phyloP scores from a whole-genome alignment of 2,888 invertebrate species.

The Tanytarsus gracilentus region DNA sequence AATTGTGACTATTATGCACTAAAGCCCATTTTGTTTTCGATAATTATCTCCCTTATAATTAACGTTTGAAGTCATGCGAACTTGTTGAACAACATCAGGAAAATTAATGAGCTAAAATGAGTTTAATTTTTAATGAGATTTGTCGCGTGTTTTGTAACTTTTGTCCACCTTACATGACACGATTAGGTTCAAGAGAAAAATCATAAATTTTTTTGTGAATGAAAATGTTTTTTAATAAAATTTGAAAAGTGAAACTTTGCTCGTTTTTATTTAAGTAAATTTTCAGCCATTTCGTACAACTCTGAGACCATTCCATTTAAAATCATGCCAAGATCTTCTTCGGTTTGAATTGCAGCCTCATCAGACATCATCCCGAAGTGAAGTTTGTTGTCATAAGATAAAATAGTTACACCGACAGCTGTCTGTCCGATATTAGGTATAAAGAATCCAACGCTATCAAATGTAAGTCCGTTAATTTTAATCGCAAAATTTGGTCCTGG shows the following conservation, averaged over 20 bases:
- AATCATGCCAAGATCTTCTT: constrained; percentile 41
- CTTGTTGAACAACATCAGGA: too few species aligned
- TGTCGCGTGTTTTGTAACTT: neutral
- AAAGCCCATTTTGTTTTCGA: too few species aligned
- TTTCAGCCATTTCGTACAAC: constrained; percentile 6
- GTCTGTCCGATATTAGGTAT: constrained; percentile 47
- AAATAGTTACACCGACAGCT: constrained; percentile 46
- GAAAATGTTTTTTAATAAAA: neutral
- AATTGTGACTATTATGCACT: too few species aligned
- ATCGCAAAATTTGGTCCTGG: constrained; percentile 44
- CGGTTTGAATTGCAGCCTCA: constrained; percentile 40
- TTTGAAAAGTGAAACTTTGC: neutral
- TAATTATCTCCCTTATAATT: too few species aligned
- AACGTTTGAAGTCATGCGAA: too few species aligned
- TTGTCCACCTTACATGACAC: too few species aligned
- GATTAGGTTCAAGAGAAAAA: neutral
- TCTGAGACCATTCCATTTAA: constrained; percentile 31
- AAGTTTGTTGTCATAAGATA: constrained; percentile 46
- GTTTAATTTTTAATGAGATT: too few species aligned
- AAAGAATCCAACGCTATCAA: constrained; percentile 47
- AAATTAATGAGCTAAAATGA: too few species aligned
- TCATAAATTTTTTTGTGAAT: too few species aligned
- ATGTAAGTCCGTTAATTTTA: constrained; percentile 41
- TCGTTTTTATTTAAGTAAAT: neutral
- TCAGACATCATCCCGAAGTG: constrained; percentile 46